Percentiles rank a stretch among this genome's conserved stretches.
These are phyloP conservation scores for Chirona hameri DNA, from an alignment of 2,888 invertebrate species.

Conservation along the genomic window DNA sequence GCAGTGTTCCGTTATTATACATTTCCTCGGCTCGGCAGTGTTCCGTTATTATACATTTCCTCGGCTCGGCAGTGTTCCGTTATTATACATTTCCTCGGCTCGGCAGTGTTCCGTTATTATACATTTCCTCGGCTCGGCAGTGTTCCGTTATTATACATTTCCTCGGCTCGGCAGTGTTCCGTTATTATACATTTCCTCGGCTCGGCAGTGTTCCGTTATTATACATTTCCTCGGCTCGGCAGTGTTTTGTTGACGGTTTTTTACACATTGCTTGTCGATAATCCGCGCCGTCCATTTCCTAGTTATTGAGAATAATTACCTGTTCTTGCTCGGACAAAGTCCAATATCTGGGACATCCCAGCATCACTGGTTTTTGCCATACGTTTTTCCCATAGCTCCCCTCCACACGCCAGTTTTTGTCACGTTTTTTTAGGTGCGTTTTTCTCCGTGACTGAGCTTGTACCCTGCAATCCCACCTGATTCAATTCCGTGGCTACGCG, in stretches of 20 bases:
- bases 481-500: background rate
- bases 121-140: too few species aligned
- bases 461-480: constrained; percentile 5
- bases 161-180: too few species aligned
- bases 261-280: background rate
- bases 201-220: too few species aligned
- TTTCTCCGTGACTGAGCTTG: background rate
- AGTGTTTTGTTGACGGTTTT: background rate
- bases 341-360: constrained; percentile 1
- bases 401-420: background rate
- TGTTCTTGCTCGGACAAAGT: background rate
- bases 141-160: too few species aligned
- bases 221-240: background rate
- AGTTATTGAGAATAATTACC: background rate
- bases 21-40: too few species aligned
- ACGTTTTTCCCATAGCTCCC: background rate
- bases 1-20: too few species aligned
- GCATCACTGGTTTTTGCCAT: background rate
- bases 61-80: too few species aligned
- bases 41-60: too few species aligned
- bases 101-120: too few species aligned
- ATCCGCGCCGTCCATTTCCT: background rate
- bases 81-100: too few species aligned
- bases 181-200: too few species aligned
- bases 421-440: background rate